phyloP scores from a whole-genome alignment of 1,140 invertebrate species.

The Portunus trituberculatus region DNA sequence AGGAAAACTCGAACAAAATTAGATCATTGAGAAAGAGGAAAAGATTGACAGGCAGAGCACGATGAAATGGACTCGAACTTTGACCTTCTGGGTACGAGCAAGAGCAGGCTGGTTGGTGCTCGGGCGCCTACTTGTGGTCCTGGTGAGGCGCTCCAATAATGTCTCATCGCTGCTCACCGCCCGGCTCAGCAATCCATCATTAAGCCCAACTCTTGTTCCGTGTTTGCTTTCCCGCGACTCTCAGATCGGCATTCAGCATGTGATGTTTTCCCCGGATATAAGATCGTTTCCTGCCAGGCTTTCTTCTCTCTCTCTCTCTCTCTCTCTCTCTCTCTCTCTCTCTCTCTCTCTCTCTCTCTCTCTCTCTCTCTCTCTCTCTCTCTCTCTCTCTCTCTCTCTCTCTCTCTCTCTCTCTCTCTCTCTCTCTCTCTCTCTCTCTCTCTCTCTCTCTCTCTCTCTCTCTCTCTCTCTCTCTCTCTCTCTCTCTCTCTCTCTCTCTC shows the following conservation, averaged over 20 bases:
- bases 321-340: not conserved
- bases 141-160: not conserved
- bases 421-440: constrained; percentile 2
- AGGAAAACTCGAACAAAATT: too few species aligned
- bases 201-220: too few species aligned
- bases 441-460: not conserved
- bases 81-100: not conserved
- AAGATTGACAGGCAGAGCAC: not conserved
- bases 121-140: not conserved
- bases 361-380: constrained; percentile 31
- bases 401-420: not conserved
- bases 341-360: constrained; percentile 14
- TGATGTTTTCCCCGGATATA: too few species aligned
- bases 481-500: constrained; percentile 22
- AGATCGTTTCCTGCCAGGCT: too few species aligned
- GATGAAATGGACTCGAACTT: not conserved
- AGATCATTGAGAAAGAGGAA: too few species aligned
- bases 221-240: too few species aligned
- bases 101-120: not conserved
- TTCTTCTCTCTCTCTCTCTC: not conserved
- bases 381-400: not conserved
- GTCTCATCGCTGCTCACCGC: not conserved
- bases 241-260: too few species aligned
- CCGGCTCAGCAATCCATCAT: too few species aligned
- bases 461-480: constrained; percentile 42